phyloP scores from a whole-genome alignment of 2,113 vertebrate species.

The Lipophrys pholis region DNA sequence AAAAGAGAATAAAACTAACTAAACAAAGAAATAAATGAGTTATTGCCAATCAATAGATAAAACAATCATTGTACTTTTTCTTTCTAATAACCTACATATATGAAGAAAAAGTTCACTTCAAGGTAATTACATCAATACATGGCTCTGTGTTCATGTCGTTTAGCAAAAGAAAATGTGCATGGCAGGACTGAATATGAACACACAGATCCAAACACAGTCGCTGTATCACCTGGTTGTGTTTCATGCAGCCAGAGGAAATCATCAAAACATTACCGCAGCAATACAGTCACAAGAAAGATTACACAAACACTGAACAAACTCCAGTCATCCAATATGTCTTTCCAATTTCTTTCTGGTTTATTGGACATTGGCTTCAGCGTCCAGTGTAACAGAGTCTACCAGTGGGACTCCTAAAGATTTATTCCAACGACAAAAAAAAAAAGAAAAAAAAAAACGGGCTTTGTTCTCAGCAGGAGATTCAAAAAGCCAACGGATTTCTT shows the following conservation, averaged over 20 bases:
- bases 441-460: background rate
- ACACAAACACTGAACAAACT: background rate
- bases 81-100: too few relatives aligned
- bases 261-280: conserved; percentile 27
- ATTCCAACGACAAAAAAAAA: conserved; percentile 12
- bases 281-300: background rate
- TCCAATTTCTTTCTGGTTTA: conserved; percentile 13
- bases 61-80: too few relatives aligned
- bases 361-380: conserved; percentile 10
- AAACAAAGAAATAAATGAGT: too few relatives aligned
- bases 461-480: conserved; percentile 6
- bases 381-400: conserved; percentile 3
- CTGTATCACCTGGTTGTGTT: too few relatives aligned
- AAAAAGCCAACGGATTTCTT: background rate
- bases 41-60: too few relatives aligned
- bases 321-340: background rate
- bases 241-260: background rate
- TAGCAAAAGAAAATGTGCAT: too few relatives aligned
- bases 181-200: too few relatives aligned
- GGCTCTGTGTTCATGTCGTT: too few relatives aligned
- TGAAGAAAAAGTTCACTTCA: too few relatives aligned
- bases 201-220: too few relatives aligned
- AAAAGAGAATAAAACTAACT: too few relatives aligned
- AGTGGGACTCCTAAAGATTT: conserved; percentile 30
- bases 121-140: too few relatives aligned